Percentiles rank a stretch among this genome's conserved stretches.
Evolutionary conservation across 2,113 vertebrate genomes (phyloP).

Genomic region (Anoplopoma fimbria): DNA sequence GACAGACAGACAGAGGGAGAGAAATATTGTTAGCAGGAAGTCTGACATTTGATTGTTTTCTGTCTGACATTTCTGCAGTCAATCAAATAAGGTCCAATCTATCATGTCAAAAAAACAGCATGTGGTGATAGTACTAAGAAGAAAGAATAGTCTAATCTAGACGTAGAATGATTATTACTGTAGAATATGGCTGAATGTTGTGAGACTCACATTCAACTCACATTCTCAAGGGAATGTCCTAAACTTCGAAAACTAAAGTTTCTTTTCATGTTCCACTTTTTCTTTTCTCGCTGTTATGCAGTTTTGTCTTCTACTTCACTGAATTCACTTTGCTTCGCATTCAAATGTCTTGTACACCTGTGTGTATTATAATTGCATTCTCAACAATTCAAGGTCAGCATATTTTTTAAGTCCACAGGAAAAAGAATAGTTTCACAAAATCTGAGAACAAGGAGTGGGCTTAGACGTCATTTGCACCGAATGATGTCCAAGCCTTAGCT

Average conservation of each 20-base stretch:
- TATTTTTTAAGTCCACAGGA: background rate
- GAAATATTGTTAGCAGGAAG: slow-evolving; percentile 51
- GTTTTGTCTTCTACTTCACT: slow-evolving; percentile 17
- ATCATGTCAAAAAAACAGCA: slow-evolving; percentile 47
- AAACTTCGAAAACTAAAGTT: background rate
- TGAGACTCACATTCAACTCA: background rate
- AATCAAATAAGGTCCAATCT: slow-evolving; percentile 71
- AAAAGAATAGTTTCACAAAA: background rate
- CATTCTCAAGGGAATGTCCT: slow-evolving; percentile 1
- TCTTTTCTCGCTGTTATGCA: background rate
- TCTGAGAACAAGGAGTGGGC: background rate
- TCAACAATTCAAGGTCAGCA: background rate
- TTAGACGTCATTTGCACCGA: no score
- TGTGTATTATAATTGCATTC: slow-evolving; percentile 10
- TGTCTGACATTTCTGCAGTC: slow-evolving; percentile 71
- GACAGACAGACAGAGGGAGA: slow-evolving; percentile 14
- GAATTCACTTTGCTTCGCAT: slow-evolving; percentile 22
- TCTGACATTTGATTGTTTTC: slow-evolving; percentile 71
- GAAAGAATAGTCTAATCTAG: background rate
- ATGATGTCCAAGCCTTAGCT: no score
- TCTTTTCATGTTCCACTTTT: slow-evolving; percentile 26
- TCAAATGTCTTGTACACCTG: slow-evolving; percentile 13
- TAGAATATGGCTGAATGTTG: background rate
- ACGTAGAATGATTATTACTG: background rate
- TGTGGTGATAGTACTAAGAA: slow-evolving; percentile 13